These are phyloP conservation scores for Mya arenaria DNA, from an alignment of 1,140 invertebrate genomes.

Conservation along the genomic window DNA sequence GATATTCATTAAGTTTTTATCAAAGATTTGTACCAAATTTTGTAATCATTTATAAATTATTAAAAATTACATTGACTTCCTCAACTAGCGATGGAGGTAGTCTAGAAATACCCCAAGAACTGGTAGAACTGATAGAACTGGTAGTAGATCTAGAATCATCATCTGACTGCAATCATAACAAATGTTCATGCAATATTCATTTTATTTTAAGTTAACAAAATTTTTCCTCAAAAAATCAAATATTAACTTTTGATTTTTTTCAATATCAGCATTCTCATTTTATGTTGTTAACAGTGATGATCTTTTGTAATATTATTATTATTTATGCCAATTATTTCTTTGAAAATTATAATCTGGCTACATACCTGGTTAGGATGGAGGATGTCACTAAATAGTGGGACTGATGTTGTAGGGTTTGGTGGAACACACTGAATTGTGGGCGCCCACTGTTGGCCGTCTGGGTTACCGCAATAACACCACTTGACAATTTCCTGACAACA, in stretches of 20 bases:
- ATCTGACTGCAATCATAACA: not conserved
- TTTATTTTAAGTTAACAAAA: not conserved
- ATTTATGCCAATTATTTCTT: not conserved
- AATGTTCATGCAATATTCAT: not conserved
- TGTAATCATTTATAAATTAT: not conserved
- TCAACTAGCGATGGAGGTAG: slow-evolving; percentile 13
- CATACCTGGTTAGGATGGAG: not conserved
- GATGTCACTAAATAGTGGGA: not conserved
- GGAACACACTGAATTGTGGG: not conserved
- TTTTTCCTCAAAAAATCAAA: too few species aligned
- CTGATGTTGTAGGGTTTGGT: not conserved
- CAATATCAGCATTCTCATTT: not conserved
- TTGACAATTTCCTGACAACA: not conserved
- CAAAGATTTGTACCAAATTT: not conserved
- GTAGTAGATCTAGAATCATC: not conserved
- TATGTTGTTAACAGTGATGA: not conserved
- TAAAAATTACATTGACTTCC: not conserved
- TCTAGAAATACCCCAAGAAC: not conserved
- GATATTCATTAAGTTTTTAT: not conserved
- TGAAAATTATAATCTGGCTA: not conserved
- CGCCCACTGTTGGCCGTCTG: not conserved
- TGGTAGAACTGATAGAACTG: too few species aligned
- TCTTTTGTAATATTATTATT: not conserved
- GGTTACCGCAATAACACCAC: not conserved
- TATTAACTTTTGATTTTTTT: too few species aligned